Base-by-base conservation (phyloP, 2,888 invertebrate species). In the Dione vanillae region DNA sequence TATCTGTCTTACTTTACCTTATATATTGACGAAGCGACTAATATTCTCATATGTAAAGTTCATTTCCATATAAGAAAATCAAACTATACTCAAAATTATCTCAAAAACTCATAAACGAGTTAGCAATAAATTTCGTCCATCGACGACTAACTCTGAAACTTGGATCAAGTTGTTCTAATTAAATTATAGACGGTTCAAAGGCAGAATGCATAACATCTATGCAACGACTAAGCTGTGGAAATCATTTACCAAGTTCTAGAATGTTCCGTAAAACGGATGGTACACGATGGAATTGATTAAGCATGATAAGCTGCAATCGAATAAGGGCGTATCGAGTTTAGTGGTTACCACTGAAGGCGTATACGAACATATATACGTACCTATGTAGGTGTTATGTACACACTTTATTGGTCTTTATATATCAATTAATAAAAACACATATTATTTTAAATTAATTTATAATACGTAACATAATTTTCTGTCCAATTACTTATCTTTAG, bases 181-280 rank as follows among this genome's bases (percentile, higher is more conserved):
- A 86, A 90, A 89, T 92, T 91, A 91, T 85, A 83, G 86, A 84
- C 81, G 79, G 86, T 86, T 90, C 91, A 90, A 91, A 92, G 88
- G 86, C 87, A 82, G 82, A 89, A 86, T 86, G 88, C 87, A 89
- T 87, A 88, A 85, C 84, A 78, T 77, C 80, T 78, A 80, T 79
- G 79, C 79, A 75, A 79, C 76, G 80, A 80, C 79, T 80, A 79
- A 78, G 79, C 82, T 84, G 83, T 85, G 87, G 84, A 87, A 87
- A 89, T 87, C 78, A 83, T 85, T 86, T 82, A 85, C 79, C 77
- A 80, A 85, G 81, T 84, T 85, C 77, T 65, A 71, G 69, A 69
- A 64, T 54, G 62, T 37, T 54, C 64, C 37, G 66, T 52, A 65
- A 65, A 64, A 69, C 64, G 52, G 71, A 67, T 67, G 65, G 43